Percentiles rank a stretch among this genome's conserved stretches.
Evolutionary conservation across 2,888 invertebrate species (phyloP).

Genomic region (Chrysolina oricalcia): DNA sequence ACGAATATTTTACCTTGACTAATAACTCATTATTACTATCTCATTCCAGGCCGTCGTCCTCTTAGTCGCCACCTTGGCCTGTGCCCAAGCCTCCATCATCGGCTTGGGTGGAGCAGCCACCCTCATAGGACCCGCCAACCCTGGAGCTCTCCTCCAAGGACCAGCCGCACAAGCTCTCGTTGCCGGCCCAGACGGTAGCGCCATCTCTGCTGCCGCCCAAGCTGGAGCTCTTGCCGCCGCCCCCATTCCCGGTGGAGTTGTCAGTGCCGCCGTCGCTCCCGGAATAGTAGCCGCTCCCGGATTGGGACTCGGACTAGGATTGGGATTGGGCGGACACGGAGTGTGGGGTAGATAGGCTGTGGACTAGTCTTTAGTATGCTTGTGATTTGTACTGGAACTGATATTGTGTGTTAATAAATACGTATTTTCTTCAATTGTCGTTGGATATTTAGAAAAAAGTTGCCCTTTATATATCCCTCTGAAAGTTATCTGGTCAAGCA

Average conservation of each 20-base stretch:
- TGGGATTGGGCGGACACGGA: conserved; percentile 51
- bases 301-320: conserved; percentile 37
- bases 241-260: conserved; percentile 65
- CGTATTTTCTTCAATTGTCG: conserved; percentile 4
- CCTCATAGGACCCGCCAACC: conserved; percentile 63
- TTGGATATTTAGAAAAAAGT: too few species aligned
- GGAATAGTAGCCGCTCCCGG: conserved; percentile 59
- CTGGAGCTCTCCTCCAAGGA: conserved; percentile 64
- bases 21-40: conserved; percentile 21
- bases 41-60: conserved; percentile 54
- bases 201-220: conserved; percentile 71
- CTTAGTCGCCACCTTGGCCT: conserved; percentile 58
- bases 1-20: conserved; percentile 27
- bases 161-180: conserved; percentile 63
- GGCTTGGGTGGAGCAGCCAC: conserved; percentile 59
- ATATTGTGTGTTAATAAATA: conserved; percentile 26
- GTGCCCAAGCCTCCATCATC: conserved; percentile 61
- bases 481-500: too few species aligned
- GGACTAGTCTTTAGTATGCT: not conserved
- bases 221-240: conserved; percentile 68
- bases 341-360: conserved; percentile 43
- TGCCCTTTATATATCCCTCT: too few species aligned
- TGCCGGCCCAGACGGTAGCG: conserved; percentile 69
- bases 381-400: conserved; percentile 7
- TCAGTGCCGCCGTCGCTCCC: conserved; percentile 64